Conservation (phyloP, 2,888 invertebrate genomes). For the Drosophila bunnanda region DNA sequence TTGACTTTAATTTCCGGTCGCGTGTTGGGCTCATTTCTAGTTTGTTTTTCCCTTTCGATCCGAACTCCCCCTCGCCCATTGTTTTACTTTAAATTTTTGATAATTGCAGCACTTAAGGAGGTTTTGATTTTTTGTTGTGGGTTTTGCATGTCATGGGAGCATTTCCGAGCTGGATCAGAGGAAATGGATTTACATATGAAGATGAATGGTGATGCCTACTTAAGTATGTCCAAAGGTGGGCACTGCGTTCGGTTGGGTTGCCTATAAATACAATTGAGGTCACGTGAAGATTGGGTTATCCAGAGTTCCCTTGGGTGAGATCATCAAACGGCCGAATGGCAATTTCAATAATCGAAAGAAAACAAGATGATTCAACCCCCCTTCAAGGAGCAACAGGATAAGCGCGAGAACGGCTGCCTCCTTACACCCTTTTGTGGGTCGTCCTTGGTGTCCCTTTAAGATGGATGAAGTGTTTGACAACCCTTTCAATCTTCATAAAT, state of each 20-base stretch:
- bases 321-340: slow-evolving; percentile 64
- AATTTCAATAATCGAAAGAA: slow-evolving; percentile 82
- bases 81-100: slow-evolving; percentile 72
- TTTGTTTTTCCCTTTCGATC: not conserved
- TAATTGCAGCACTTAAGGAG: slow-evolving; percentile 72
- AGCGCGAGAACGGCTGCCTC: slow-evolving; percentile 31
- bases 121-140: slow-evolving; percentile 22
- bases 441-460: slow-evolving; percentile 60
- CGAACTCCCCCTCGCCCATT: slow-evolving; percentile 21
- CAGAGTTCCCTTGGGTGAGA: slow-evolving; percentile 52
- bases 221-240: slow-evolving; percentile 50
- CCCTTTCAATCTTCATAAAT: slow-evolving; percentile 84
- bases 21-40: slow-evolving; percentile 64
- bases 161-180: slow-evolving; percentile 69
- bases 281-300: slow-evolving; percentile 47
- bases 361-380: slow-evolving; percentile 73
- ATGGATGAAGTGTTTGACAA: slow-evolving; percentile 83
- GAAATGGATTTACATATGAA: slow-evolving; percentile 81
- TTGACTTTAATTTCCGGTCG: slow-evolving; percentile 82
- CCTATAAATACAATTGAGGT: slow-evolving; percentile 71
- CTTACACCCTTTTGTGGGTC: slow-evolving; percentile 46
- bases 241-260: slow-evolving; percentile 14
- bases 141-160: slow-evolving; percentile 74
- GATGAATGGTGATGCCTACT: slow-evolving; percentile 65
- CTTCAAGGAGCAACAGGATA: slow-evolving; percentile 56